Conservation (phyloP, 2,113 vertebrate genomes). For the Equus przewalskii region DNA sequence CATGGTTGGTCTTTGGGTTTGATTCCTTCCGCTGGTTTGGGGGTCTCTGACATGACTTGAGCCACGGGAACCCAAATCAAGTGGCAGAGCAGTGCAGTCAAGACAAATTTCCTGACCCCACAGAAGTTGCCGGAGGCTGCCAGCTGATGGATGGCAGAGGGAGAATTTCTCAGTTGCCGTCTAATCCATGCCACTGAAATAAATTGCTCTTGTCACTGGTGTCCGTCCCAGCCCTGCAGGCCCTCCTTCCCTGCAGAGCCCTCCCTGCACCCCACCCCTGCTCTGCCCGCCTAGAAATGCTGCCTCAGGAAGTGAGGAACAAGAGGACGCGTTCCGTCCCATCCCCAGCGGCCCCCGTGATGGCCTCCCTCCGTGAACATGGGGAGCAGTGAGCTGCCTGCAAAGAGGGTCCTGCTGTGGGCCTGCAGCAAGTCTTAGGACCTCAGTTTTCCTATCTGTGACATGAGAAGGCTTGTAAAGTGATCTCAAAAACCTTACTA, state of each 20-base stretch:
- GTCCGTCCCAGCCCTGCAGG: conserved; percentile 76
- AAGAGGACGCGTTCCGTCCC: background rate
- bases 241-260: conserved; percentile 67
- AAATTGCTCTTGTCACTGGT: conserved; percentile 81
- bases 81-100: conserved; percentile 26
- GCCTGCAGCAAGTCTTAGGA: background rate
- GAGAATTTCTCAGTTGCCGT: conserved; percentile 79
- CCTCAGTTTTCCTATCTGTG: conserved; percentile 13
- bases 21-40: background rate
- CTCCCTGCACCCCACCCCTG: conserved; percentile 2
- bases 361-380: background rate
- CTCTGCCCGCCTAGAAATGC: conserved; percentile 43
- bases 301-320: background rate
- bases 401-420: background rate
- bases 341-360: background rate
- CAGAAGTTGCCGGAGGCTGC: background rate
- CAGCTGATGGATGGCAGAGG: conserved; percentile 76
- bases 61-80: conserved; percentile 48
- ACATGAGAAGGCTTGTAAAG: conserved; percentile 20
- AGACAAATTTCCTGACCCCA: conserved; percentile 72
- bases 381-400: background rate
- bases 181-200: conserved; percentile 80
- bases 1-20: background rate
- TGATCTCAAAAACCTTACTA: background rate
- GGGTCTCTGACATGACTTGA: background rate